Conservation (phyloP, 2,113 vertebrate species). For the Oncorhynchus mykiss region DNA sequence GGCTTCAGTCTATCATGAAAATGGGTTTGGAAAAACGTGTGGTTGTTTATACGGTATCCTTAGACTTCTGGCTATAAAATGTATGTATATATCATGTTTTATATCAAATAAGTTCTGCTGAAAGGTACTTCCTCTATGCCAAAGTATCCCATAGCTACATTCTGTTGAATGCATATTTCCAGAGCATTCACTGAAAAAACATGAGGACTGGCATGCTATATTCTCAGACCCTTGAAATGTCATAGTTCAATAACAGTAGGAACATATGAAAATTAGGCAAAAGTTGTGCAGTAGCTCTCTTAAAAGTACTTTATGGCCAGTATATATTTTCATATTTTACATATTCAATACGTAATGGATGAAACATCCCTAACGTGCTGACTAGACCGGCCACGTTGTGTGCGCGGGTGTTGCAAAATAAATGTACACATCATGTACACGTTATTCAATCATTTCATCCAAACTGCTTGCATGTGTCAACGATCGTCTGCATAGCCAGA, state of each 20-base stretch:
- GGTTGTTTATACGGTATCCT: not conserved
- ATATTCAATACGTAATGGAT: conserved; percentile 24
- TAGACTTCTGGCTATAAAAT: conserved; percentile 11
- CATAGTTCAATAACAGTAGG: not conserved
- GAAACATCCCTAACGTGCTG: conserved; percentile 1
- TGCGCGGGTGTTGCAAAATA: no score
- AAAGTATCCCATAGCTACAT: not conserved
- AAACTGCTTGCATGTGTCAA: no score
- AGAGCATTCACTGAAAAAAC: conserved; percentile 2
- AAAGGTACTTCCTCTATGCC: conserved; percentile 12
- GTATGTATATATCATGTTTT: conserved; percentile 12
- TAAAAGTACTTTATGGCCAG: conserved; percentile 6
- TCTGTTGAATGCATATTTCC: conserved; percentile 1
- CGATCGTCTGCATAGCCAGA: no score
- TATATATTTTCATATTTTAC: conserved; percentile 19
- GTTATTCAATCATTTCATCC: no score
- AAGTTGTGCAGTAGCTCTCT: not conserved
- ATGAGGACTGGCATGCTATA: not conserved
- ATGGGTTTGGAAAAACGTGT: not conserved
- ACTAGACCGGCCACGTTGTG: no score
- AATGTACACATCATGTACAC: no score
- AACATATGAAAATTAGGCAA: not conserved
- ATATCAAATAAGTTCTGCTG: conserved; percentile 9
- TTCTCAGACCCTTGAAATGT: not conserved
- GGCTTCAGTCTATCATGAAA: conserved; percentile 3